phyloP scores from a whole-genome alignment of 2,113 vertebrate genomes.

The Elgaria multicarinata region DNA sequence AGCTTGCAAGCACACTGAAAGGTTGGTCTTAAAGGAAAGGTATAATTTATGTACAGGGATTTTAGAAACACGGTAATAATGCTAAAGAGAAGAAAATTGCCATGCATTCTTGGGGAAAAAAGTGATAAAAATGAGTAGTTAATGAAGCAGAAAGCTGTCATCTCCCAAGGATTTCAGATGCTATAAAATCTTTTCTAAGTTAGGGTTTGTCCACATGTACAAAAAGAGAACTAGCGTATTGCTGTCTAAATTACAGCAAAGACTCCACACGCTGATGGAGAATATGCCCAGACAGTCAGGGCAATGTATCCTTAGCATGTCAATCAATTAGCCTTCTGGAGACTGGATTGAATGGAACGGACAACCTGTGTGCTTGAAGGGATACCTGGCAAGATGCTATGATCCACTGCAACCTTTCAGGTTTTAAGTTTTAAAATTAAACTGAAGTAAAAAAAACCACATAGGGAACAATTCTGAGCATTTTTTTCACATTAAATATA shows the following conservation, averaged over 20 bases:
- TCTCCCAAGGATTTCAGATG: background rate
- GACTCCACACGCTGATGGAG: background rate
- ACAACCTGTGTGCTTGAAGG: background rate
- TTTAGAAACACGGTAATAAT: slow-evolving; percentile 53
- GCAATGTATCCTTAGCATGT: background rate
- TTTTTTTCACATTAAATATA: background rate
- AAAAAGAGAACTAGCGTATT: background rate
- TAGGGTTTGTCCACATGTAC: background rate
- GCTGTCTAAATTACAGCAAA: slow-evolving; percentile 1
- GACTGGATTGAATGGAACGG: background rate
- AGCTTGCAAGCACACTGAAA: slow-evolving; percentile 32
- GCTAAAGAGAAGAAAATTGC: slow-evolving; percentile 64
- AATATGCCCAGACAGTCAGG: background rate
- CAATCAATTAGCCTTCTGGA: background rate
- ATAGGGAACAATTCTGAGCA: background rate
- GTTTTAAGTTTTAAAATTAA: background rate
- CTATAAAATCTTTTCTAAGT: slow-evolving; percentile 9
- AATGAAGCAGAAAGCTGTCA: slow-evolving; percentile 59
- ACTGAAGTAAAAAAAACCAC: background rate
- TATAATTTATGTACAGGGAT: slow-evolving; percentile 48
- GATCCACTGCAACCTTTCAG: background rate
- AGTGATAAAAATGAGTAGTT: slow-evolving; percentile 49
- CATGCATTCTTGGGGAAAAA: slow-evolving; percentile 27
- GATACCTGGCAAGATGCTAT: background rate
- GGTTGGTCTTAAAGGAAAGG: slow-evolving; percentile 28